Evolutionary conservation across 2,113 vertebrate species (phyloP).

Genomic region (Bos indicus): DNA sequence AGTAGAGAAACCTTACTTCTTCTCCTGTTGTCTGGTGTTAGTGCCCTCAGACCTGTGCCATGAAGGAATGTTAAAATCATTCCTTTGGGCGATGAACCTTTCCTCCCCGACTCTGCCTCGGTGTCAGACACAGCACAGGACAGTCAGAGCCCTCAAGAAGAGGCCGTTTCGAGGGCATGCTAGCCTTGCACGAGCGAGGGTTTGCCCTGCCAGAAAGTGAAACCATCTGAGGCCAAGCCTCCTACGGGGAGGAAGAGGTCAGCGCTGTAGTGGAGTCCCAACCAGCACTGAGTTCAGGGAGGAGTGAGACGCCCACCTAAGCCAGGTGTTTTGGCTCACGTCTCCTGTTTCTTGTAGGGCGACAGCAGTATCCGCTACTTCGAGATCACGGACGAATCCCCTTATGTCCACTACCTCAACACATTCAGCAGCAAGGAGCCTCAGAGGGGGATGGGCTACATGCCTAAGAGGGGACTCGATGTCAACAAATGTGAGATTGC

Average conservation of each 20-base stretch:
- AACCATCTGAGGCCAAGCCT: not conserved
- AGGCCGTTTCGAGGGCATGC: not conserved
- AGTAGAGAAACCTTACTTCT: not conserved
- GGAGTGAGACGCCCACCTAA: not conserved
- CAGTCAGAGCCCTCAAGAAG: not conserved
- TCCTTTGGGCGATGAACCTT: not conserved
- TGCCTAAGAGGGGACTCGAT: slow-evolving; percentile 97
- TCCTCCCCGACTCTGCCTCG: not conserved
- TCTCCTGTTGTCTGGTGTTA: too few relatives aligned
- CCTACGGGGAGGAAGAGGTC: not conserved
- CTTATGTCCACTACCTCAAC: slow-evolving; percentile 97
- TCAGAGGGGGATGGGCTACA: slow-evolving; percentile 98
- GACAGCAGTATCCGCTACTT: slow-evolving; percentile 99
- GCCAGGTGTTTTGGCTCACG: not conserved
- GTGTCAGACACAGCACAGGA: not conserved
- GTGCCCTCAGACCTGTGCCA: not conserved
- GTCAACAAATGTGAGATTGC: slow-evolving; percentile 99
- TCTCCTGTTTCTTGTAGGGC: slow-evolving; percentile 80
- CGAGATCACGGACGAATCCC: slow-evolving; percentile 96
- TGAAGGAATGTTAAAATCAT: not conserved
- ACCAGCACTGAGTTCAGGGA: not conserved
- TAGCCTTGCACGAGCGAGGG: not conserved
- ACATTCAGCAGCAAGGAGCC: slow-evolving; percentile 96
- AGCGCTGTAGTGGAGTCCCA: rapidly evolving
- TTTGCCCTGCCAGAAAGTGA: not conserved